Conservation (phyloP, 2,888 invertebrate species). For the Brachyopa scutellaris region DNA sequence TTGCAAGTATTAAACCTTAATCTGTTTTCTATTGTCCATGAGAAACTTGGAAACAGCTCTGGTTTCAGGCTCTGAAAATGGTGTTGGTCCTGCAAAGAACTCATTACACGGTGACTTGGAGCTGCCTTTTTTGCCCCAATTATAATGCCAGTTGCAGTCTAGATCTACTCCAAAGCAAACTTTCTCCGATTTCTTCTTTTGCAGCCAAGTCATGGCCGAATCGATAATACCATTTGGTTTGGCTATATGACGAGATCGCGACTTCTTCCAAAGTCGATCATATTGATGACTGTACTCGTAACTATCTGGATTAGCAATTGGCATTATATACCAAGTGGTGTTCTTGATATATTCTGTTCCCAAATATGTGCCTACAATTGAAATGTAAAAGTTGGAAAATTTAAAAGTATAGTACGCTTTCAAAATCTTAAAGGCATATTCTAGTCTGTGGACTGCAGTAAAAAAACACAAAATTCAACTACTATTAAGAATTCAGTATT, state of each 20-base stretch:
- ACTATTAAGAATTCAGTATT: no score
- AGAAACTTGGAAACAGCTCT: conserved; percentile 86
- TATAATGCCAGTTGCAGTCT: conserved; percentile 90
- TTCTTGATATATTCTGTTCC: conserved; percentile 78
- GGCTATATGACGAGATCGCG: conserved; percentile 84
- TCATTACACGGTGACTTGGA: conserved; percentile 90
- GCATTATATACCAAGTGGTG: conserved; percentile 87
- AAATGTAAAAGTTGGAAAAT: not conserved
- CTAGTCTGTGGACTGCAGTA: no score
- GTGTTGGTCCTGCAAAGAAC: conserved; percentile 87
- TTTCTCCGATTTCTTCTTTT: conserved; percentile 76
- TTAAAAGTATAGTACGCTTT: no score
- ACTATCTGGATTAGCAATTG: conserved; percentile 90
- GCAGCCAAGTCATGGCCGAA: conserved; percentile 80
- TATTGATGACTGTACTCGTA: conserved; percentile 89
- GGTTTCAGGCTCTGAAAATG: conserved; percentile 91
- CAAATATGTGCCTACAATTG: conserved; percentile 74
- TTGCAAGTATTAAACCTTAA: conserved; percentile 83
- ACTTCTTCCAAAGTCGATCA: conserved; percentile 91
- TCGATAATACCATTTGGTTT: conserved; percentile 77
- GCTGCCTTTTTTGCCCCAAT: conserved; percentile 88
- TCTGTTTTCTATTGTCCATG: conserved; percentile 84
- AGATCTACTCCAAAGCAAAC: conserved; percentile 89
- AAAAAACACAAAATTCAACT: no score
- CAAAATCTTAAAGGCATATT: no score